Percentiles rank a stretch among this genome's conserved stretches.
Conservation (phyloP, 2,888 invertebrate species). For the Pristionchus entomophagus region DNA sequence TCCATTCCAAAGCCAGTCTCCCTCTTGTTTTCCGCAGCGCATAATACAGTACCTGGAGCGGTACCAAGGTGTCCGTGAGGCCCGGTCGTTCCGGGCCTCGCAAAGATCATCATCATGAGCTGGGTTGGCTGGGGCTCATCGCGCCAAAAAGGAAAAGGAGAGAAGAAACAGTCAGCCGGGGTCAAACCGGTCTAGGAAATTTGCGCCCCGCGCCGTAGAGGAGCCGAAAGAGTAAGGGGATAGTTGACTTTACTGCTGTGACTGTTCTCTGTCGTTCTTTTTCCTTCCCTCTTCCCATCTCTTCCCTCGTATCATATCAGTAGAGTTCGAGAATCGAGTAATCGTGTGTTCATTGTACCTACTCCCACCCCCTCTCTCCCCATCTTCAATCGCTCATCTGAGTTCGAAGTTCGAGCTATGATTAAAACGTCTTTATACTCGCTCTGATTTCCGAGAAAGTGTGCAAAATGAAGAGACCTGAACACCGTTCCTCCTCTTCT, state of each 20-base stretch:
- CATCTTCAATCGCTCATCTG: background rate
- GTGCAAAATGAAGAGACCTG: too few species aligned
- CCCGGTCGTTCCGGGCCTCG: too few species aligned
- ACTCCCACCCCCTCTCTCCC: background rate
- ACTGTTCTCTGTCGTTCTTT: background rate
- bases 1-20: background rate
- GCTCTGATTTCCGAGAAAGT: too few species aligned
- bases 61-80: too few species aligned
- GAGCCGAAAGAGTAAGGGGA: background rate
- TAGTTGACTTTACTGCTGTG: background rate
- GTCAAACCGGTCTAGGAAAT: background rate
- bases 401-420: too few species aligned
- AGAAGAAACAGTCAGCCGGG: background rate
- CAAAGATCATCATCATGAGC: too few species aligned
- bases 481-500: background rate
- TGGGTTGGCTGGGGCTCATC: background rate
- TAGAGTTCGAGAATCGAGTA: background rate
- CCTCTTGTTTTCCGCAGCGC: too few species aligned
- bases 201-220: background rate
- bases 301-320: background rate
- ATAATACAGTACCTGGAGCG: too few species aligned
- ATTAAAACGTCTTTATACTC: too few species aligned
- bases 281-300: background rate
- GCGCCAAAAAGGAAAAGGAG: background rate
- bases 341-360: background rate